Evolutionary conservation across 30 jellyfish, hydroid and myxozoan species (phyloP).

Genomic region (Nemopilema nomurai): DNA sequence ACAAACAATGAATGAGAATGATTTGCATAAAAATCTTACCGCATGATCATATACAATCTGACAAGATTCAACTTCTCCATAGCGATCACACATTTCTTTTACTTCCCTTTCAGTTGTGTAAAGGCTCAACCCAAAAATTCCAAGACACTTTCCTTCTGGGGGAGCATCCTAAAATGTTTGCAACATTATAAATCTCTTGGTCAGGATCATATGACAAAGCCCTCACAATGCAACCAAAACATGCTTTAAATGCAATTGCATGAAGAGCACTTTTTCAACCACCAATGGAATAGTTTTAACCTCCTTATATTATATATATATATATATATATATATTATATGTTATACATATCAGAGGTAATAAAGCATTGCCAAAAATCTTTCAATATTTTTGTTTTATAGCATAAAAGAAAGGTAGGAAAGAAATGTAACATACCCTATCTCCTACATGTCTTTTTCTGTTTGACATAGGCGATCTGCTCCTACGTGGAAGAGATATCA

Average conservation of each 20-base stretch:
- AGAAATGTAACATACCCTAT: constrained; percentile 77
- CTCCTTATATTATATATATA: too few species aligned
- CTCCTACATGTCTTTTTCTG: constrained; percentile 94
- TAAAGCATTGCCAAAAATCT: too few species aligned
- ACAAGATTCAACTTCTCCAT: constrained; percentile 93
- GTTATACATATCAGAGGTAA: not conserved
- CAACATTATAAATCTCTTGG: not conserved
- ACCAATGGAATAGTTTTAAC: too few species aligned
- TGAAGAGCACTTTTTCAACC: too few species aligned
- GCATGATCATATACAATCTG: constrained; percentile 99
- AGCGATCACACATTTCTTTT: constrained; percentile 86
- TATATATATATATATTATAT: too few species aligned
- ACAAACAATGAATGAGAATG: not conserved
- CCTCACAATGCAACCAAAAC: too few species aligned
- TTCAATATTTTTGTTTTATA: too few species aligned
- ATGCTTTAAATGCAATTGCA: too few species aligned
- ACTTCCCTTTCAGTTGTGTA: constrained; percentile 99
- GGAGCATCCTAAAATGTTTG: constrained; percentile 91
- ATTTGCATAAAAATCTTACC: constrained; percentile 52
- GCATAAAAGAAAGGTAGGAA: too few species aligned
- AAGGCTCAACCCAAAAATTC: constrained; percentile 98
- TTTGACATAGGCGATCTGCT: constrained; percentile 91
- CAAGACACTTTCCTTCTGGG: constrained; percentile 98
- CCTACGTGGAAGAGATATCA: constrained; percentile 24
- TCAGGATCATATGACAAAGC: not conserved